phyloP scores from a whole-genome alignment of 1,140 invertebrate species.

The Hetaerina americana region DNA sequence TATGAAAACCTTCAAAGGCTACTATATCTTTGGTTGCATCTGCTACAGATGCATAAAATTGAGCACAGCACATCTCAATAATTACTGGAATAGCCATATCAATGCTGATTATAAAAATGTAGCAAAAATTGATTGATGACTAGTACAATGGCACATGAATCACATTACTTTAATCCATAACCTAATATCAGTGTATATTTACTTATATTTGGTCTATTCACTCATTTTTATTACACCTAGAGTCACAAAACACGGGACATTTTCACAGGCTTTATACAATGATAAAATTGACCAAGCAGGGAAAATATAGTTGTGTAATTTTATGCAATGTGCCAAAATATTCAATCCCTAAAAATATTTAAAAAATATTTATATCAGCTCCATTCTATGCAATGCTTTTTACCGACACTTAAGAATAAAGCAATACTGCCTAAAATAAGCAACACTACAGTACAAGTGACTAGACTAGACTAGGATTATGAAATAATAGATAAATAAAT shows the following conservation, averaged over 20 bases:
- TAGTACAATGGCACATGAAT: background rate
- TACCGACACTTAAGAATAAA: background rate
- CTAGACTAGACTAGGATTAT: background rate
- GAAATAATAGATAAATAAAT: background rate
- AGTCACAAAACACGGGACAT: background rate
- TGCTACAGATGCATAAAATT: background rate
- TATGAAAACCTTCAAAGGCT: background rate
- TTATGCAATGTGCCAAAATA: background rate
- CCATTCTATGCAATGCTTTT: background rate
- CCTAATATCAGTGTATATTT: background rate
- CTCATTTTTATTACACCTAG: too few relatives aligned
- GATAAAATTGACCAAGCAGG: background rate
- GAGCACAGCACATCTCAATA: background rate
- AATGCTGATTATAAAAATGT: background rate
- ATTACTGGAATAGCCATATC: background rate
- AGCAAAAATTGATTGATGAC: background rate
- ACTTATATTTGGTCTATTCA: too few relatives aligned
- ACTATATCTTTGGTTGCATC: background rate
- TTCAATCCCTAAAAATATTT: background rate
- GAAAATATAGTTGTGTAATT: background rate
- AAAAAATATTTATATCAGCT: background rate
- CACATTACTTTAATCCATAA: background rate
- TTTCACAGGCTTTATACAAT: background rate
- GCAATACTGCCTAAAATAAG: background rate
- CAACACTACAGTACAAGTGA: background rate